Percentiles rank a stretch among this genome's conserved stretches.
These are phyloP conservation scores for Hippocampus barbouri DNA, from an alignment of 2,113 vertebrate genomes.

Conservation along the genomic window DNA sequence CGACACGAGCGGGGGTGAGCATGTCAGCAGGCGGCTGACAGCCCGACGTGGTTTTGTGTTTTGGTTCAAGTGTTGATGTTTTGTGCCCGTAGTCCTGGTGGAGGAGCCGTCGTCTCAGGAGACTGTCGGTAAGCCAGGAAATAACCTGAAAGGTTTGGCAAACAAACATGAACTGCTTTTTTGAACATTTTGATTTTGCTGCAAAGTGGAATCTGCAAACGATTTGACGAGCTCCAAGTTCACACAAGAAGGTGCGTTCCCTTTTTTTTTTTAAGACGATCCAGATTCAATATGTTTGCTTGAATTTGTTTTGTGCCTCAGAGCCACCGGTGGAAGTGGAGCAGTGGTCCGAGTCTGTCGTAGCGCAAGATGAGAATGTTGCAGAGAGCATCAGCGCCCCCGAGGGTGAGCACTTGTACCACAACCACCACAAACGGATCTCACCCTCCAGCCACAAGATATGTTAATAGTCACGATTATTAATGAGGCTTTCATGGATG, in stretches of 20 bases:
- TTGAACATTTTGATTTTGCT: background rate
- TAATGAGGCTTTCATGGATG: too few relatives aligned
- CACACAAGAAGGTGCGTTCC: conserved; percentile 45
- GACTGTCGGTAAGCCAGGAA: conserved; percentile 24
- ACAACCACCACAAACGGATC: too few relatives aligned
- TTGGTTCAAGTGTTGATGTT: background rate
- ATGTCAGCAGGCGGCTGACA: background rate
- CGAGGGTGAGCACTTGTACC: too few relatives aligned
- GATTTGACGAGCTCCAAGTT: conserved; percentile 45
- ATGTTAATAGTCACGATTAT: too few relatives aligned
- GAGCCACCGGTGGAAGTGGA: conserved; percentile 5
- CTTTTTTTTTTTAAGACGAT: background rate
- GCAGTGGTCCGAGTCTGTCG: conserved; percentile 22
- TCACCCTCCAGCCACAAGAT: too few relatives aligned
- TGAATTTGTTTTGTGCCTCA: background rate
- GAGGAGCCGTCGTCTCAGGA: conserved; percentile 29
- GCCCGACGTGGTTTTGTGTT: background rate
- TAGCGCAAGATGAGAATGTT: conserved; percentile 15
- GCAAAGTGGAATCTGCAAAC: conserved; percentile 24
- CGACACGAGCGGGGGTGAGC: conserved; percentile 61
- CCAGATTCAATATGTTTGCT: background rate
- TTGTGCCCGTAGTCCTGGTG: conserved; percentile 40
- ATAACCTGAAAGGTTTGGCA: too few relatives aligned
- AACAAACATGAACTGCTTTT: too few relatives aligned
- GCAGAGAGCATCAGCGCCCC: too few relatives aligned